These are phyloP conservation scores for Eristalis pertinax DNA, from an alignment of 2,888 invertebrate species.

Conservation along the genomic window DNA sequence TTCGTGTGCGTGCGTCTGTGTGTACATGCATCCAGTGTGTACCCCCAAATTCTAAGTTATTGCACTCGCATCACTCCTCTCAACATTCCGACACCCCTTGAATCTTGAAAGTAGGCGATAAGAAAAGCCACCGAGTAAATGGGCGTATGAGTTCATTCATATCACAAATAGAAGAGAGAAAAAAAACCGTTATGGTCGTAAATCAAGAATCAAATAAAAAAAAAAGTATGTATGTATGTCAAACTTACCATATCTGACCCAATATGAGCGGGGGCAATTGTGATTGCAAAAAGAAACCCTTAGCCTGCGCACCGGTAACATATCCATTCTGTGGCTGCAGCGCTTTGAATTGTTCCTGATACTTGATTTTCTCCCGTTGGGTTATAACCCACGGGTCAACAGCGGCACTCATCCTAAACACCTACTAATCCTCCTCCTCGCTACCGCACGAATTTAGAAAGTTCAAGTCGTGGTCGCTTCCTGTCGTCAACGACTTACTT, in stretches of 20 bases:
- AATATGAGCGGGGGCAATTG: constrained; percentile 93
- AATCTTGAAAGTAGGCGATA: constrained; percentile 38
- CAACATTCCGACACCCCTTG: constrained; percentile 17
- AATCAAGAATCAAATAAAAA: constrained; percentile 10
- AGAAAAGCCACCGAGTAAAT: constrained; percentile 43
- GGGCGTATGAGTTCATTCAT: constrained; percentile 55
- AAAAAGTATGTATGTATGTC: not conserved
- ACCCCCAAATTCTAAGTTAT: constrained; percentile 52
- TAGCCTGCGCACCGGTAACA: constrained; percentile 96
- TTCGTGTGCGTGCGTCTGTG: not conserved
- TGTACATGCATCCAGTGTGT: constrained; percentile 34
- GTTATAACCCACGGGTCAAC: constrained; percentile 94
- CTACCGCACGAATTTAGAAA: constrained; percentile 30
- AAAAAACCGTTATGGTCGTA: not conserved
- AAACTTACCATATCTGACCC: constrained; percentile 95
- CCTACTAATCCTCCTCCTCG: constrained; percentile 25
- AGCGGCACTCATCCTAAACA: constrained; percentile 78
- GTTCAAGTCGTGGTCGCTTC: constrained; percentile 10
- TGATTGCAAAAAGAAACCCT: constrained; percentile 95
- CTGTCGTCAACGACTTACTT: constrained; percentile 51
- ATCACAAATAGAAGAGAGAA: constrained; percentile 9
- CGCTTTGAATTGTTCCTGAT: constrained; percentile 94
- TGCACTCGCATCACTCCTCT: constrained; percentile 45
- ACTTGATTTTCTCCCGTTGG: constrained; percentile 92
- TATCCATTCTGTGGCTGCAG: constrained; percentile 93